Evolutionary conservation across 1,140 invertebrate species (phyloP).

Genomic region (Drosophila simulans): DNA sequence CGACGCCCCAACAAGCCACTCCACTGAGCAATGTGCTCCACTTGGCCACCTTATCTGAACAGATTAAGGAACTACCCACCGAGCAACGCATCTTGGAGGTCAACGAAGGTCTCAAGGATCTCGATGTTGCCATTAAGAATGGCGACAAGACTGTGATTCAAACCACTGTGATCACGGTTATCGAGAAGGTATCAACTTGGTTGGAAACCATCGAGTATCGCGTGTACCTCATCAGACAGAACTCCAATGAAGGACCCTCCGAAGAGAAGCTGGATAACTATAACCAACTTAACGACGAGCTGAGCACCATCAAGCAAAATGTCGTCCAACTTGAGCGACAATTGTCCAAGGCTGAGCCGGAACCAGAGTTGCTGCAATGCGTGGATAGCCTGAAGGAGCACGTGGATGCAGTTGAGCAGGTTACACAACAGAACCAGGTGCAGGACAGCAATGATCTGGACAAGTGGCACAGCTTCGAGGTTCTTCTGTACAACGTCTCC

Average conservation of each 20-base stretch:
- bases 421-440: constrained; percentile 87
- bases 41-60: constrained; percentile 86
- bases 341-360: constrained; percentile 85
- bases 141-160: constrained; percentile 88
- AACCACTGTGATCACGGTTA: constrained; percentile 89
- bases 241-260: constrained; percentile 86
- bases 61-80: constrained; percentile 85
- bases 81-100: constrained; percentile 86
- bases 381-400: constrained; percentile 86
- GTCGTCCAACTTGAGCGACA: constrained; percentile 84
- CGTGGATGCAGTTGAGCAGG: constrained; percentile 87
- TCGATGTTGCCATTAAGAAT: constrained; percentile 88
- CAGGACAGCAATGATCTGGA: constrained; percentile 87
- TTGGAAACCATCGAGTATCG: constrained; percentile 93
- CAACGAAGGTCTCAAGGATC: constrained; percentile 86
- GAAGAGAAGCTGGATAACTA: constrained; percentile 86
- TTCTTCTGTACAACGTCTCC: constrained; percentile 51
- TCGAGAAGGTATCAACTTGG: constrained; percentile 92
- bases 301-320: constrained; percentile 84
- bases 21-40: constrained; percentile 86
- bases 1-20: constrained; percentile 60
- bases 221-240: constrained; percentile 88
- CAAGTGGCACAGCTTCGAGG: constrained; percentile 89
- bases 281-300: constrained; percentile 84
- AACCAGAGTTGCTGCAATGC: constrained; percentile 85